Conservation (phyloP, 2,797 vertebrate species). For the Epinephelus awoara region DNA sequence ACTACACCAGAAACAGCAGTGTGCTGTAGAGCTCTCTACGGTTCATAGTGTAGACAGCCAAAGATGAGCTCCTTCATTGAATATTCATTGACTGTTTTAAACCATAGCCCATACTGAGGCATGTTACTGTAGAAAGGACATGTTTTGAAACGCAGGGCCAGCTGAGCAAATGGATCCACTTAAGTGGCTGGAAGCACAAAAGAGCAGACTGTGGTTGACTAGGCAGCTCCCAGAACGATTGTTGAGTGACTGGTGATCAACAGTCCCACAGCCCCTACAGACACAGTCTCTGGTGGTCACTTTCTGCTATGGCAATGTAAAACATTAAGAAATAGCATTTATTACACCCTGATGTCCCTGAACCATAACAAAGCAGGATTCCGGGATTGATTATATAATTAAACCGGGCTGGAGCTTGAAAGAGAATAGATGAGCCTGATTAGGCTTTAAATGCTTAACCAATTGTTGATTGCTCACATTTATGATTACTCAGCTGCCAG, state of each 20-base stretch:
- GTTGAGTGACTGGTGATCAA: not conserved
- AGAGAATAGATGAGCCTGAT: constrained; percentile 29
- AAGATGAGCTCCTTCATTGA: too few species aligned
- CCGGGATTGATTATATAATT: constrained; percentile 22
- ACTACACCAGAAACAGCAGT: too few species aligned
- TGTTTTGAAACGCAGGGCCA: not conserved
- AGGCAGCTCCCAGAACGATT: not conserved
- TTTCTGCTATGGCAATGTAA: not conserved
- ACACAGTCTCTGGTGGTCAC: not conserved
- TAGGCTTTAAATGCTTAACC: constrained; percentile 49
- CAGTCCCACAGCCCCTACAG: constrained; percentile 21
- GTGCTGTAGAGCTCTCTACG: too few species aligned
- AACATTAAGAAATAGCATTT: constrained; percentile 17
- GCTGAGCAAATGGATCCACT: not conserved
- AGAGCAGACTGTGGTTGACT: not conserved
- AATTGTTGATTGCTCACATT: constrained; percentile 34
- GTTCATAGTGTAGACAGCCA: too few species aligned
- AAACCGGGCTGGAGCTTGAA: not conserved
- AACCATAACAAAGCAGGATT: constrained; percentile 8
- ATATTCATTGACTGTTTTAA: not conserved
- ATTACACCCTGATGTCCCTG: not conserved
- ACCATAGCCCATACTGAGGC: too few species aligned
- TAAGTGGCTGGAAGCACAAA: not conserved
- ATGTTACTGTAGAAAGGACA: not conserved
- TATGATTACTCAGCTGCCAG: constrained; percentile 35